Conservation (phyloP, 2,888 invertebrate species). For the Amiota communis region DNA sequence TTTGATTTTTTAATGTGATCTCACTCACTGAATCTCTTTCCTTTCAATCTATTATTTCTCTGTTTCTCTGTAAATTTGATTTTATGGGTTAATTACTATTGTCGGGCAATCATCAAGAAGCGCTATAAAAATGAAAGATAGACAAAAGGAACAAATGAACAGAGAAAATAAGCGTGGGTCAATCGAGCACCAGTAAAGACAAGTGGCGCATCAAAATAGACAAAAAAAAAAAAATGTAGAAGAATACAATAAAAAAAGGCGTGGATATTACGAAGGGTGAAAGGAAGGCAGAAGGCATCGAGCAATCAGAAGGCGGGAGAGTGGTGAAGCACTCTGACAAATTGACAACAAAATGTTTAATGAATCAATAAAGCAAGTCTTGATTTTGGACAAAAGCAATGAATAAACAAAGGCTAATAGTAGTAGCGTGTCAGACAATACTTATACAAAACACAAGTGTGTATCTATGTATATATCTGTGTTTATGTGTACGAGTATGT, state of each 20-base stretch:
- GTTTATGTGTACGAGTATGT: neutral
- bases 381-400: neutral
- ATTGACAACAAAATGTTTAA: constrained; percentile 21
- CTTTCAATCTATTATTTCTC: neutral
- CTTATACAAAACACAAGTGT: no score
- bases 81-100: constrained; percentile 66
- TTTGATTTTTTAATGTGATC: no score
- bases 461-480: neutral
- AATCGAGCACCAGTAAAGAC: neutral
- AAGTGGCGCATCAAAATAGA: constrained; percentile 19
- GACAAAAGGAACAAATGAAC: neutral
- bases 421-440: no score
- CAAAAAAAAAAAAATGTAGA: neutral
- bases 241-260: no score
- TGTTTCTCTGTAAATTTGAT: constrained; percentile 51
- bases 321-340: constrained; percentile 14
- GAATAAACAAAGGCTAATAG: neutral
- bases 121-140: constrained; percentile 10
- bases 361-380: constrained; percentile 18
- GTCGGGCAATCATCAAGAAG: constrained; percentile 53
- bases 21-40: no score
- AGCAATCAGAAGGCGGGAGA: neutral
- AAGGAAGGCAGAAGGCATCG: neutral
- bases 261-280: no score
- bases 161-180: neutral